These are phyloP conservation scores for Cyclina sinensis DNA, from an alignment of 1,140 invertebrate genomes.

Conservation along the genomic window DNA sequence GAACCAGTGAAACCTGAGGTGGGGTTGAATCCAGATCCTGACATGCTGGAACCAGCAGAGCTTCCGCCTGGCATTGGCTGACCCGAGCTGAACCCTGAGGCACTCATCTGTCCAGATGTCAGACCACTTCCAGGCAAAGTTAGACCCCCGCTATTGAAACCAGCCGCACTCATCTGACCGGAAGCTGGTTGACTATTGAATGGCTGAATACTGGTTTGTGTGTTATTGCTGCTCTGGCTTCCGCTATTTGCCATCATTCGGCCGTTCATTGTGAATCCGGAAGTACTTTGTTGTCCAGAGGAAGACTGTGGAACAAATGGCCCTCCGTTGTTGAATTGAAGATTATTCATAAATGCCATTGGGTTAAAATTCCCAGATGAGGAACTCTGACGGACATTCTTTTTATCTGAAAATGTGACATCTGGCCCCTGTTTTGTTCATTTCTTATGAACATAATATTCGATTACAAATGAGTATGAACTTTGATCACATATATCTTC, in stretches of 20 bases:
- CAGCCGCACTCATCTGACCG: not conserved
- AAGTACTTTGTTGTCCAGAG: not conserved
- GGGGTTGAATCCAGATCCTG: not conserved
- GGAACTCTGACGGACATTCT: not conserved
- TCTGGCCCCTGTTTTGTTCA: too few species aligned
- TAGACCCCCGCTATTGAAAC: not conserved
- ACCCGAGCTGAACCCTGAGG: slow-evolving; percentile 27
- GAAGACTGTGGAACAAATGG: slow-evolving; percentile 16
- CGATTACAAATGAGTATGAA: too few species aligned
- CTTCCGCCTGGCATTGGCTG: not conserved
- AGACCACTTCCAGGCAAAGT: not conserved
- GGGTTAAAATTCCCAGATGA: not conserved
- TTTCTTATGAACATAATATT: too few species aligned
- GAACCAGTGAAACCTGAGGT: not conserved
- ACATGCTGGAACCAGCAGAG: not conserved
- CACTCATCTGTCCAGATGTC: slow-evolving; percentile 16
- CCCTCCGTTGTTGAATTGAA: not conserved
- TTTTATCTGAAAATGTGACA: slow-evolving; percentile 26
- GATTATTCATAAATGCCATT: slow-evolving; percentile 1
- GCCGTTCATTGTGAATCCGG: not conserved
- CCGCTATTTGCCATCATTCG: not conserved
- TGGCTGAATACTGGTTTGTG: not conserved
- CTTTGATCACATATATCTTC: too few species aligned
- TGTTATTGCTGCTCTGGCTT: not conserved
- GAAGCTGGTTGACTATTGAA: not conserved